A percentile compares a stretch with the other conserved stretches of the same genome.
Conservation (phyloP, 1,140 invertebrate species). For the Ectropis grisescens region DNA sequence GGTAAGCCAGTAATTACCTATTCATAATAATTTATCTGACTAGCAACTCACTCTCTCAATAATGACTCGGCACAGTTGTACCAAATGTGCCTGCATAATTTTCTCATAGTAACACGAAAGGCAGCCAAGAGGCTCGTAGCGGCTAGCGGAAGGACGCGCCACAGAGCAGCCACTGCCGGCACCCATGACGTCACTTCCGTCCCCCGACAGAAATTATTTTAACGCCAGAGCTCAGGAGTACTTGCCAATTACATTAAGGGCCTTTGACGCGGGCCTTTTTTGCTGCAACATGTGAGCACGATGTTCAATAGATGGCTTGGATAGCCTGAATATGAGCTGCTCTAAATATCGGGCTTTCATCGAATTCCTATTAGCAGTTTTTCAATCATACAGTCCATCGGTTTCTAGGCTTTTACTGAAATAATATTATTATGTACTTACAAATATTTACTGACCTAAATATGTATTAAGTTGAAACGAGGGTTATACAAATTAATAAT, state of each 20-base stretch:
- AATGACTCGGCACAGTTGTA: constrained; percentile 2
- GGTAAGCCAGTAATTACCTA: too few species aligned
- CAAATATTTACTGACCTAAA: too few species aligned
- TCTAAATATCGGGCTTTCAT: too few species aligned
- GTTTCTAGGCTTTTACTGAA: too few species aligned
- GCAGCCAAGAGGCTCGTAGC: constrained; percentile 18
- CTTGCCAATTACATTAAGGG: constrained; percentile 25
- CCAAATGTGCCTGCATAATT: constrained; percentile 13
- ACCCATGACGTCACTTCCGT: constrained; percentile 19
- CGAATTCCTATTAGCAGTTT: too few species aligned
- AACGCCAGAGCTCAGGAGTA: constrained; percentile 17
- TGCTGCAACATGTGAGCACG: constrained; percentile 8
- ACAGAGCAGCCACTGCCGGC: constrained; percentile 16
- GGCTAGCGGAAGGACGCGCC: constrained; percentile 26
- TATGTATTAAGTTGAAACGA: too few species aligned
- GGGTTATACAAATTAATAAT: too few species aligned
- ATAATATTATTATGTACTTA: too few species aligned
- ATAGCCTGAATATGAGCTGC: too few species aligned
- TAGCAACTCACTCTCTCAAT: too few species aligned
- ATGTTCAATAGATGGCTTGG: constrained; percentile 9
- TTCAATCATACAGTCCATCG: too few species aligned
- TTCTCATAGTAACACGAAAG: constrained; percentile 15
- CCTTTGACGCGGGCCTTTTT: constrained; percentile 15
- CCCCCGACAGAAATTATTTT: constrained; percentile 23
- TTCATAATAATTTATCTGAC: too few species aligned